These are phyloP conservation scores for Masticophis lateralis DNA, from an alignment of 2,797 vertebrate species.

Conservation along the genomic window DNA sequence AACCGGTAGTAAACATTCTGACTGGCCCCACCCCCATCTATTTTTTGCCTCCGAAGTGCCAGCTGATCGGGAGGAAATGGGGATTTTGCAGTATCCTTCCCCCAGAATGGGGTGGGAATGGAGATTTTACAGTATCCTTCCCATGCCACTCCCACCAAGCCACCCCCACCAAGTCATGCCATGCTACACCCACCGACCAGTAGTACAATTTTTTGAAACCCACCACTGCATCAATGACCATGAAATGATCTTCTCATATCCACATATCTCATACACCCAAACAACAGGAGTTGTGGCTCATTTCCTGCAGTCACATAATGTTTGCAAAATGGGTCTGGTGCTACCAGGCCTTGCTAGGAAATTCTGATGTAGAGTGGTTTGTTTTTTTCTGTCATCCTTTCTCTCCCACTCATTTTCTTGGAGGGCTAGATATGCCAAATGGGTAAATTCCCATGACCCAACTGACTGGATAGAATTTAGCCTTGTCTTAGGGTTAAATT, in stretches of 20 bases:
- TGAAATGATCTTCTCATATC: slow-evolving; percentile 1
- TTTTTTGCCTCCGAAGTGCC: too few relatives aligned
- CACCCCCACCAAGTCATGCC: too few relatives aligned
- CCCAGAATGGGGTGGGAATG: too few relatives aligned
- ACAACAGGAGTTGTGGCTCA: not conserved
- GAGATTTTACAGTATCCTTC: too few relatives aligned
- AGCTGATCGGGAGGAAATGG: too few relatives aligned
- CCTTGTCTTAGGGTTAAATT: not conserved
- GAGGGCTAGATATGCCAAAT: not conserved
- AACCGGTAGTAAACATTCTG: too few relatives aligned
- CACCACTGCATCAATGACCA: not conserved
- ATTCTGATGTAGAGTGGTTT: not conserved
- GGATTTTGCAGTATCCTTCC: too few relatives aligned
- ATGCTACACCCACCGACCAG: too few relatives aligned
- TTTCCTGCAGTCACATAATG: not conserved
- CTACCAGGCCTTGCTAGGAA: not conserved
- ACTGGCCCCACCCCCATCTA: too few relatives aligned
- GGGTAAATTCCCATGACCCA: not conserved
- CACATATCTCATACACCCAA: not conserved
- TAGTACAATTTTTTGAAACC: too few relatives aligned
- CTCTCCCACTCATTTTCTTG: not conserved
- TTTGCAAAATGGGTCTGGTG: not conserved
- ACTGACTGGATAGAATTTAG: not conserved
- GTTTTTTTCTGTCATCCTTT: not conserved
- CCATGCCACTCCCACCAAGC: too few relatives aligned